Evolutionary conservation across 2,797 vertebrate genomes (phyloP).

Genomic region (Lemur catta): DNA sequence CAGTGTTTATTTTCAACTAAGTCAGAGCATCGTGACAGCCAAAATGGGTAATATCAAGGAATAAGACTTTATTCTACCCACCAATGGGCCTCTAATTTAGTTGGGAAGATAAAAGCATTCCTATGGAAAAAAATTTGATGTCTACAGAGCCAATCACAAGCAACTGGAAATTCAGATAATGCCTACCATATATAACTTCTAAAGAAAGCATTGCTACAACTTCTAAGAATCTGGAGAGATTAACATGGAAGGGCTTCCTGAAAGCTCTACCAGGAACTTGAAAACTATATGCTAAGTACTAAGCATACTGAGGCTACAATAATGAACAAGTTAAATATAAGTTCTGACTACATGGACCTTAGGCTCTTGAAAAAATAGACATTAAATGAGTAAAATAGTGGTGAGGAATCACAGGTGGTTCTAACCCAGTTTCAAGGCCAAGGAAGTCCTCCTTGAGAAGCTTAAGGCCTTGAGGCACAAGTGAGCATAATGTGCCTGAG

Average conservation of each 20-base stretch:
- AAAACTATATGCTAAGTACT: neutral
- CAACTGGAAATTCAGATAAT: neutral
- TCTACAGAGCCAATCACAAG: neutral
- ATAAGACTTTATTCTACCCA: neutral
- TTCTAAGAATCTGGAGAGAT: neutral
- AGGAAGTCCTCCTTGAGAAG: neutral
- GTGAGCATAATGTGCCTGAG: neutral
- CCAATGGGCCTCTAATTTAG: neutral
- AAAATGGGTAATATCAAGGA: neutral
- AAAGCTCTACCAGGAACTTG: neutral
- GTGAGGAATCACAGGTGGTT: neutral
- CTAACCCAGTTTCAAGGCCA: neutral
- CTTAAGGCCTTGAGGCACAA: neutral
- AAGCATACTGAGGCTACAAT: neutral
- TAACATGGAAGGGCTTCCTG: neutral
- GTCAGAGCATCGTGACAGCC: neutral
- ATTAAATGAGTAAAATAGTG: neutral
- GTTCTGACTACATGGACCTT: neutral
- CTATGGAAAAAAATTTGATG: neutral
- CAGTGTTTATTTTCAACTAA: conserved; percentile 35
- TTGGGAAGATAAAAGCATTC: neutral
- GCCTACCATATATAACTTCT: neutral
- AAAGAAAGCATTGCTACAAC: neutral
- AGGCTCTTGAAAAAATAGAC: neutral
- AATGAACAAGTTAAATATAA: neutral